These are phyloP conservation scores for Sylvia borin DNA, from an alignment of 2,797 vertebrate genomes.

Conservation along the genomic window DNA sequence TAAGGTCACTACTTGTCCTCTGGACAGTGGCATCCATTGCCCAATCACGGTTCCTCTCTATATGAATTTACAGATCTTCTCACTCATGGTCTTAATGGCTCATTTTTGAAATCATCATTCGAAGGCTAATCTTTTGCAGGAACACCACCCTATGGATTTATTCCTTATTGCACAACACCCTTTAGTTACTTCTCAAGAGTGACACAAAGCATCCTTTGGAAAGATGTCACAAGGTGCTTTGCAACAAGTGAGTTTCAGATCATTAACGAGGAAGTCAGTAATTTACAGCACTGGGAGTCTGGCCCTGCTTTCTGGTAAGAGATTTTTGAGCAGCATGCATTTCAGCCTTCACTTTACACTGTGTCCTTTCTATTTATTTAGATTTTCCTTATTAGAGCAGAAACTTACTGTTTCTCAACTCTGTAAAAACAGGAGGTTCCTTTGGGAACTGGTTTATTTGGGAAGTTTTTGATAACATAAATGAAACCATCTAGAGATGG, in stretches of 20 bases:
- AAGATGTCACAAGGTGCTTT: not conserved
- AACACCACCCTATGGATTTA: not conserved
- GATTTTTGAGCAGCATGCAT: not conserved
- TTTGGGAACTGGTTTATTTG: not conserved
- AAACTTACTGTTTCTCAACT: not conserved
- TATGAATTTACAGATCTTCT: not conserved
- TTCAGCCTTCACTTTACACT: not conserved
- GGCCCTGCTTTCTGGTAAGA: not conserved
- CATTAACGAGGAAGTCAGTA: not conserved
- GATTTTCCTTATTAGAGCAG: constrained; percentile 1
- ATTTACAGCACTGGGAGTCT: not conserved
- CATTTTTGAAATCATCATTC: not conserved
- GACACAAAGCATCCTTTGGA: not conserved
- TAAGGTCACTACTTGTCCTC: not conserved
- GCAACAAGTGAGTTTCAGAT: not conserved
- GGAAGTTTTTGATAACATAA: not conserved
- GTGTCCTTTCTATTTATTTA: not conserved
- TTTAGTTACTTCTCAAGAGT: not conserved
- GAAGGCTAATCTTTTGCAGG: not conserved
- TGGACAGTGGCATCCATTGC: not conserved
- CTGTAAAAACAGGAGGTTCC: not conserved
- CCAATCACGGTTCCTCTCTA: not conserved
- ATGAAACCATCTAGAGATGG: not conserved
- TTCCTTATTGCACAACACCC: not conserved
- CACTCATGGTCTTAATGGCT: not conserved